Evolutionary conservation across 2,113 vertebrate genomes (phyloP).

Genomic region (Colius striatus): DNA sequence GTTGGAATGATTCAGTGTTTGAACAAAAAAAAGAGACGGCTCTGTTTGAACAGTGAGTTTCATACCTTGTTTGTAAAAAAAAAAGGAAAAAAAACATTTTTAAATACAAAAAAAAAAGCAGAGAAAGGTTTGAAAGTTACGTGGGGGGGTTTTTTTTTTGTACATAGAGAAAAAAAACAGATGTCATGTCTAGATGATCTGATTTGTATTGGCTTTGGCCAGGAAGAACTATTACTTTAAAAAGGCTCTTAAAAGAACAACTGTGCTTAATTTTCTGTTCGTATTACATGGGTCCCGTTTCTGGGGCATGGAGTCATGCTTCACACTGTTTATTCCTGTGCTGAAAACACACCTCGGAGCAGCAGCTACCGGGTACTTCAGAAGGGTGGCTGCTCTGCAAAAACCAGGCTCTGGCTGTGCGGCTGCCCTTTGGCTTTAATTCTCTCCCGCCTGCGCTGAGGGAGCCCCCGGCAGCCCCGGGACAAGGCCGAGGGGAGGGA

Average conservation of each 20-base stretch:
- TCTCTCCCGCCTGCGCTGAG: background rate
- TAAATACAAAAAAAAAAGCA: conserved; percentile 79
- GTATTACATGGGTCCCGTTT: conserved; percentile 52
- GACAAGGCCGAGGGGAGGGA: background rate
- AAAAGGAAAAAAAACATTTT: conserved; percentile 74
- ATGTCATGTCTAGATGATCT: conserved; percentile 80
- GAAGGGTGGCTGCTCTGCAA: conserved; percentile 14
- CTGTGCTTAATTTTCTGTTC: conserved; percentile 76
- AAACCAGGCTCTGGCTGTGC: background rate
- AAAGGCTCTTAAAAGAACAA: conserved; percentile 80
- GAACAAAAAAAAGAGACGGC: conserved; percentile 77
- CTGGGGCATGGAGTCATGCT: conserved; percentile 60
- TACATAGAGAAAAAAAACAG: conserved; percentile 81
- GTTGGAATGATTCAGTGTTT: conserved; percentile 92
- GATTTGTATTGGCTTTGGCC: conserved; percentile 81
- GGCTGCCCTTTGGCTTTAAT: conserved; percentile 1
- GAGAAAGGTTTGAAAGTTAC: conserved; percentile 83
- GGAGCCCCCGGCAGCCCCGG: background rate
- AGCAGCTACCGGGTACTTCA: background rate
- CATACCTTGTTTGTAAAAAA: conserved; percentile 87
- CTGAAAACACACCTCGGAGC: conserved; percentile 62
- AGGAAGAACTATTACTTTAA: conserved; percentile 75
- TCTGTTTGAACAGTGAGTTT: conserved; percentile 85
- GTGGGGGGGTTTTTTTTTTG: conserved; percentile 76
- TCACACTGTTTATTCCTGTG: conserved; percentile 68